Conservation (phyloP, 2,113 vertebrate species). For the Clarias gariepinus region DNA sequence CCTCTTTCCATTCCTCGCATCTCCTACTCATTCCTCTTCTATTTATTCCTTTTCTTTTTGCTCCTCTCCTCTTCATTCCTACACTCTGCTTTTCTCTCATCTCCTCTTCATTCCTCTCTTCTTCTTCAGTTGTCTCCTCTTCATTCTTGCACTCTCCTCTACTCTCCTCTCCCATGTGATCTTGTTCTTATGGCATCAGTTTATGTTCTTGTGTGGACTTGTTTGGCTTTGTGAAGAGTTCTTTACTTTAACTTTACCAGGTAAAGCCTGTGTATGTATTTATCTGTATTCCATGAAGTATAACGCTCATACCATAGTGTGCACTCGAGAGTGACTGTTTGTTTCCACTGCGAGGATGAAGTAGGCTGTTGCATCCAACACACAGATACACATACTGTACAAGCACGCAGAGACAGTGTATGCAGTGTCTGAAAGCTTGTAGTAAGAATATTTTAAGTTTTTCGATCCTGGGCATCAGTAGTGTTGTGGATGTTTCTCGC, state of each 20-base stretch:
- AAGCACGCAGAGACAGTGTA: constrained; percentile 27
- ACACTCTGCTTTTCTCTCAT: not conserved
- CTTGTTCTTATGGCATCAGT: not conserved
- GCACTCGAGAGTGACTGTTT: constrained; percentile 42
- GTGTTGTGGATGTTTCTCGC: not conserved
- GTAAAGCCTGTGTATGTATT: not conserved
- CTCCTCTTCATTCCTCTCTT: not conserved
- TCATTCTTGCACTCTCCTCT: not conserved
- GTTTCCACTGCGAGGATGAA: constrained; percentile 51
- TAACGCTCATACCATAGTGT: not conserved
- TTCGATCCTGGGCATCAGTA: constrained; percentile 3
- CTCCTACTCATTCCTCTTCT: not conserved
- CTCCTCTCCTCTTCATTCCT: not conserved
- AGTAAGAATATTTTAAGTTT: constrained; percentile 43
- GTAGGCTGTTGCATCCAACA: constrained; percentile 43
- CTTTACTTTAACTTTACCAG: not conserved
- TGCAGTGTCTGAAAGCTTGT: constrained; percentile 31
- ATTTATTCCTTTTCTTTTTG: not conserved
- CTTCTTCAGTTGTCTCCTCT: not conserved
- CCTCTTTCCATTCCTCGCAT: not conserved
- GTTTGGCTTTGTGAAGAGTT: not conserved
- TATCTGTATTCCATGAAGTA: not conserved
- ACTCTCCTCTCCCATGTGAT: not conserved
- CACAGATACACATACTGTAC: constrained; percentile 4
- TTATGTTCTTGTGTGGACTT: not conserved